phyloP scores from a whole-genome alignment of 2,888 invertebrate genomes.

The Lepidochitona cinerea region DNA sequence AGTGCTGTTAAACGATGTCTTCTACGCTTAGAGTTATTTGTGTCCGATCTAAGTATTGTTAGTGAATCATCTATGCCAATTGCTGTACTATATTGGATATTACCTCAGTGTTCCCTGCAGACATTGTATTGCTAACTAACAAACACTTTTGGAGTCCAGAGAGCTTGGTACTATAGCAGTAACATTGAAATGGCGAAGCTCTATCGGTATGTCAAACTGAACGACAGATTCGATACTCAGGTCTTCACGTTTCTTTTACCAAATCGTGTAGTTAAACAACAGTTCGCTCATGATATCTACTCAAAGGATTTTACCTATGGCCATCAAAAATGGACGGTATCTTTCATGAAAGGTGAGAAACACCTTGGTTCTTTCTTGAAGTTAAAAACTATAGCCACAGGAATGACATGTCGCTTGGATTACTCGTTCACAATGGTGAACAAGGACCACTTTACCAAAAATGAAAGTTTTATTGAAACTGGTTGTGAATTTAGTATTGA shows the following conservation, averaged over 20 bases:
- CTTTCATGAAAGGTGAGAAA: slow-evolving; percentile 83
- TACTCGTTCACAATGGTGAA: slow-evolving; percentile 86
- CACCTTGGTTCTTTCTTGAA: slow-evolving; percentile 84
- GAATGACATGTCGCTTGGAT: slow-evolving; percentile 84
- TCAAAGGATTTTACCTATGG: slow-evolving; percentile 87
- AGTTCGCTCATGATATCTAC: slow-evolving; percentile 82
- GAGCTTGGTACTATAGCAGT: no score
- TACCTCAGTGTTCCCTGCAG: no score
- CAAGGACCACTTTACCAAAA: slow-evolving; percentile 86
- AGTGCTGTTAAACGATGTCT: no score
- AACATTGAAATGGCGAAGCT: slow-evolving; percentile 68
- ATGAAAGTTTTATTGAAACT: slow-evolving; percentile 85
- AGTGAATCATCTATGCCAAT: no score
- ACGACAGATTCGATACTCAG: slow-evolving; percentile 86
- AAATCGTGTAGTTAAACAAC: slow-evolving; percentile 81
- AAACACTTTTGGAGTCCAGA: no score
- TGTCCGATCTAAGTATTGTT: no score
- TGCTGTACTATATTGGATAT: no score
- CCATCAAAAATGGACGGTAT: slow-evolving; percentile 86
- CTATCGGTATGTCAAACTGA: slow-evolving; percentile 84
- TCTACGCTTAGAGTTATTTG: no score
- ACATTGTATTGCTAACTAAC: no score
- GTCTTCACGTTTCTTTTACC: slow-evolving; percentile 89
- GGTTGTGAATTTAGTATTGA: slow-evolving; percentile 75
- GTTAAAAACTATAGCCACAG: slow-evolving; percentile 82